Percentiles rank a stretch among this genome's conserved stretches.
Evolutionary conservation across 2,797 vertebrate genomes (phyloP).

Genomic region (Gallinago solitaria): DNA sequence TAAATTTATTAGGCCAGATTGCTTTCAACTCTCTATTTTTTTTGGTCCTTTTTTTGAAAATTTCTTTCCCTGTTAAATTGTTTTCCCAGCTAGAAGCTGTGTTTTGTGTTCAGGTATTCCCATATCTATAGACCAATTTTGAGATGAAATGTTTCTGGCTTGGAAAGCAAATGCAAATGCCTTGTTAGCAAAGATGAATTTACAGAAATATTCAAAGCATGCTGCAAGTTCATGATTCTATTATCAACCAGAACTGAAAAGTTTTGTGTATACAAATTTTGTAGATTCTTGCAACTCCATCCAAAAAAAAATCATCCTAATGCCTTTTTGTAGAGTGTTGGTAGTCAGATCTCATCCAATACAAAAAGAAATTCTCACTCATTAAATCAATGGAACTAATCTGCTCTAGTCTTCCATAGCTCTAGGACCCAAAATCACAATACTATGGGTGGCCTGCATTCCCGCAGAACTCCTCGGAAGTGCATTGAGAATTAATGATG

Average conservation of each 20-base stretch:
- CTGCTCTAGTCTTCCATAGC: not conserved
- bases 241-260: not conserved
- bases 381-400: not conserved
- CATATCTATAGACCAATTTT: not conserved
- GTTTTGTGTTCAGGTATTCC: not conserved
- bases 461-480: not conserved
- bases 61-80: not conserved
- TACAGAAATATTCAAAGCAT: not conserved
- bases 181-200: conserved; percentile 16
- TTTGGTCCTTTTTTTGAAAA: not conserved
- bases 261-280: not conserved
- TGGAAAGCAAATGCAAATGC: not conserved
- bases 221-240: not conserved
- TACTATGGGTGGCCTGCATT: not conserved
- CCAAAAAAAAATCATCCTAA: not conserved
- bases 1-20: not conserved
- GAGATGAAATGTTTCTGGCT: not conserved
- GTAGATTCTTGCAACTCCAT: not conserved
- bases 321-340: not conserved
- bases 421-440: not conserved
- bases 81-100: not conserved
- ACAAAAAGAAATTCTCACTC: not conserved
- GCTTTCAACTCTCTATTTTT: not conserved
- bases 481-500: not conserved
- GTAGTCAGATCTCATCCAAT: not conserved